Conservation (phyloP, 2,888 invertebrate species). For the Oligia strigilis region DNA sequence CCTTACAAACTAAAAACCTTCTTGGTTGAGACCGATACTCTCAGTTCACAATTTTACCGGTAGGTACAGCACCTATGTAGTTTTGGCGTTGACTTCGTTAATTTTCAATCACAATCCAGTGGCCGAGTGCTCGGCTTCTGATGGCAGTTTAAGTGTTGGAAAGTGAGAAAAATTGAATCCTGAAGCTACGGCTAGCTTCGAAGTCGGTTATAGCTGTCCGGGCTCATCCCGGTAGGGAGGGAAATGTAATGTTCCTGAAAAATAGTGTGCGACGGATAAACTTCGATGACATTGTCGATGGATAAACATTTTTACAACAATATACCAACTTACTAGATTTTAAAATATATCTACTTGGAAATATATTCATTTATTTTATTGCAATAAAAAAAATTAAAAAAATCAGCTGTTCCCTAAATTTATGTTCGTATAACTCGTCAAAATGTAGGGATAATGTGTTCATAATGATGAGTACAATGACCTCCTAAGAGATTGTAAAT, state of each 20-base stretch:
- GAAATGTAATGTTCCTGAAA: not conserved
- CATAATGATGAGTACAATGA: no score
- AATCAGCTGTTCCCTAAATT: no score
- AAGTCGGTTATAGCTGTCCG: not conserved
- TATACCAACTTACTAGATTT: no score
- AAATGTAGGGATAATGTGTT: no score
- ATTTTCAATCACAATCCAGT: constrained; percentile 51
- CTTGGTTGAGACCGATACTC: not conserved
- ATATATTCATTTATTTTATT: no score
- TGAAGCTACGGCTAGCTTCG: not conserved
- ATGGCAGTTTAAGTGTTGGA: constrained; percentile 35
- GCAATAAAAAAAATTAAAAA: no score
- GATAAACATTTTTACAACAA: no score
- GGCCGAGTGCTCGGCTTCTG: constrained; percentile 45
- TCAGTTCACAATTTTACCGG: not conserved
- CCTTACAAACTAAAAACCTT: not conserved
- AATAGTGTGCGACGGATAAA: not conserved
- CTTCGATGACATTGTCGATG: not conserved
- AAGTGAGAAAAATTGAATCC: constrained; percentile 41
- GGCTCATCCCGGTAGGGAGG: no score
- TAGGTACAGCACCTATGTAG: not conserved
- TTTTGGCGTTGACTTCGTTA: constrained; percentile 35
- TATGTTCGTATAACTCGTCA: no score
- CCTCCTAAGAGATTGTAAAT: no score
- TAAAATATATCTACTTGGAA: no score